Conservation (phyloP, 2,888 invertebrate species). For the Ochropacha duplaris region DNA sequence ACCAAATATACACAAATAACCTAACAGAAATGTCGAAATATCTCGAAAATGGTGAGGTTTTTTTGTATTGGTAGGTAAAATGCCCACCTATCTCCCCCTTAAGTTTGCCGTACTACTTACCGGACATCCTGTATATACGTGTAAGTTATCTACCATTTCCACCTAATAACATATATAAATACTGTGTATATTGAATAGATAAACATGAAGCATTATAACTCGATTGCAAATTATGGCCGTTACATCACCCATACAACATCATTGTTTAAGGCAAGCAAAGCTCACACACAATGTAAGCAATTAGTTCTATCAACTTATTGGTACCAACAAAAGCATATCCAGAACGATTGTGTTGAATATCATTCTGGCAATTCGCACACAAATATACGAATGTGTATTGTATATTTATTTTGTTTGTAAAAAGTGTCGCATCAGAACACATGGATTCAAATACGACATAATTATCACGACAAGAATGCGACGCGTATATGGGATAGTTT, state of each 20-base stretch:
- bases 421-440: background rate
- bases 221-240: slow-evolving; percentile 72
- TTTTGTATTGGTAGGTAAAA: too few species aligned
- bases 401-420: background rate
- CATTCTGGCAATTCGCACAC: background rate
- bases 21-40: too few species aligned
- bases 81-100: too few species aligned
- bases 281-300: slow-evolving; percentile 38
- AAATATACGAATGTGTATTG: background rate
- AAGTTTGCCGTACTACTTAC: too few species aligned
- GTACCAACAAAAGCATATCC: slow-evolving; percentile 1
- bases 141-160: background rate
- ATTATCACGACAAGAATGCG: too few species aligned
- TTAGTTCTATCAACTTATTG: slow-evolving; percentile 2
- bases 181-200: slow-evolving; percentile 20
- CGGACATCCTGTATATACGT: too few species aligned
- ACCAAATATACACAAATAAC: too few species aligned
- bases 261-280: slow-evolving; percentile 50
- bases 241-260: slow-evolving; percentile 74
- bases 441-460: too few species aligned
- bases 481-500: background rate
- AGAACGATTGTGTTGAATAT: background rate
- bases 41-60: too few species aligned
- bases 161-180: slow-evolving; percentile 11
- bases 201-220: slow-evolving; percentile 25